Evolutionary conservation across 2,888 invertebrate species (phyloP).

Genomic region (Seira ritae): DNA sequence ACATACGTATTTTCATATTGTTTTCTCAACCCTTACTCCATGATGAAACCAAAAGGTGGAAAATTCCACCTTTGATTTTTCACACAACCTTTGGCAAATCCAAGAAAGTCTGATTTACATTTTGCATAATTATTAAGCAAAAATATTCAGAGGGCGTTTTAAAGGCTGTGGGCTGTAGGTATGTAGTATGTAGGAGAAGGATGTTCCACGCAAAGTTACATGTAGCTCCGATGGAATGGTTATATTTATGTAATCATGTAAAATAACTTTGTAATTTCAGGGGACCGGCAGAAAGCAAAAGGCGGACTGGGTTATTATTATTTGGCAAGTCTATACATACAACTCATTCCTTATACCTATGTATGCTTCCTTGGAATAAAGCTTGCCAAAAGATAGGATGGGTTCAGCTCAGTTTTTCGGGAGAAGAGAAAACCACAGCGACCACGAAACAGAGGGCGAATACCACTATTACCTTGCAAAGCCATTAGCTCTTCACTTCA

Average conservation of each 20-base stretch:
- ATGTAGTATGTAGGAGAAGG: not conserved
- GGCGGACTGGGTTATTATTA: not conserved
- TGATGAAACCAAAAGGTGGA: not conserved
- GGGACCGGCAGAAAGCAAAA: no score
- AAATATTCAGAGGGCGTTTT: not conserved
- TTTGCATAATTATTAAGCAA: not conserved
- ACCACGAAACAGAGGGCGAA: not conserved
- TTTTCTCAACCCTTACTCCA: no score
- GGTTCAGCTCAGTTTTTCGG: not conserved
- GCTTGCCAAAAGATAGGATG: not conserved
- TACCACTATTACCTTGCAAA: not conserved
- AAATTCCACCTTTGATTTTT: not conserved
- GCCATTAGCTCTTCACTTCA: not conserved
- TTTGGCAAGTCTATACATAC: not conserved
- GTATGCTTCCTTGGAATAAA: not conserved
- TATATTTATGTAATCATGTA: no score
- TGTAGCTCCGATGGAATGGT: not conserved
- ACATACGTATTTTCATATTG: no score
- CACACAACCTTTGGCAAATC: not conserved
- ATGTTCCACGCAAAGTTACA: not conserved
- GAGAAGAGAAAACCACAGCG: not conserved
- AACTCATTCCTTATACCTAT: not conserved
- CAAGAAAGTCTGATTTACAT: not conserved
- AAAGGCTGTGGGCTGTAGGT: not conserved
- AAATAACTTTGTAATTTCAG: no score